Conservation (phyloP, 30 jellyfish, hydroid and myxozoan genomes). For the Aurelia sp. region DNA sequence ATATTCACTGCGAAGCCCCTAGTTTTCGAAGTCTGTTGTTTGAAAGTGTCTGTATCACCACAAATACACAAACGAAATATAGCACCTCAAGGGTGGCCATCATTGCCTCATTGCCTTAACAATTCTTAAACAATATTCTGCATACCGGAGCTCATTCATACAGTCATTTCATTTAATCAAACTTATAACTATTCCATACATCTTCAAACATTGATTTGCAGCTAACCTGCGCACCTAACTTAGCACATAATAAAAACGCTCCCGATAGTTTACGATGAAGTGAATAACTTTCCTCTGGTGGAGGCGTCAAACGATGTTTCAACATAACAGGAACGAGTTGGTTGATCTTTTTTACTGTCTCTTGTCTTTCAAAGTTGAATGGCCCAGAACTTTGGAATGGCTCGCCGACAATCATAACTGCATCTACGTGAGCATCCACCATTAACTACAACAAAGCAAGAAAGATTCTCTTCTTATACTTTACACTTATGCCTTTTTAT, state of each 20-base stretch:
- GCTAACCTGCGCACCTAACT: conserved; percentile 86
- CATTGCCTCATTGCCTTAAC: too few species aligned
- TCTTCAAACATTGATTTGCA: conserved; percentile 85
- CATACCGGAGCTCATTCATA: too few species aligned
- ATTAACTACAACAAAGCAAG: conserved; percentile 60
- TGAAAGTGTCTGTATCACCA: too few species aligned
- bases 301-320: conserved; percentile 93
- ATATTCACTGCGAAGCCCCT: too few species aligned
- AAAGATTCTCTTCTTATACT: not conserved
- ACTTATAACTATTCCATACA: conserved; percentile 62
- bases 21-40: too few species aligned
- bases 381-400: conserved; percentile 84
- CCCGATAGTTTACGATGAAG: conserved; percentile 98
- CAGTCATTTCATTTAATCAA: conserved; percentile 6
- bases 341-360: conserved; percentile 72
- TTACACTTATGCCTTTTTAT: too few species aligned
- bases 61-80: too few species aligned
- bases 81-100: too few species aligned
- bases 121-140: too few species aligned
- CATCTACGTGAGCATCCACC: conserved; percentile 97
- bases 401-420: conserved; percentile 97
- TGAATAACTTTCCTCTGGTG: conserved; percentile 98
- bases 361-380: conserved; percentile 79
- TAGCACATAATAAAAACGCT: conserved; percentile 90
- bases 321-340: conserved; percentile 91